These are phyloP conservation scores for Cyprinodon tularosa DNA, from an alignment of 2,113 vertebrate genomes.

Conservation along the genomic window DNA sequence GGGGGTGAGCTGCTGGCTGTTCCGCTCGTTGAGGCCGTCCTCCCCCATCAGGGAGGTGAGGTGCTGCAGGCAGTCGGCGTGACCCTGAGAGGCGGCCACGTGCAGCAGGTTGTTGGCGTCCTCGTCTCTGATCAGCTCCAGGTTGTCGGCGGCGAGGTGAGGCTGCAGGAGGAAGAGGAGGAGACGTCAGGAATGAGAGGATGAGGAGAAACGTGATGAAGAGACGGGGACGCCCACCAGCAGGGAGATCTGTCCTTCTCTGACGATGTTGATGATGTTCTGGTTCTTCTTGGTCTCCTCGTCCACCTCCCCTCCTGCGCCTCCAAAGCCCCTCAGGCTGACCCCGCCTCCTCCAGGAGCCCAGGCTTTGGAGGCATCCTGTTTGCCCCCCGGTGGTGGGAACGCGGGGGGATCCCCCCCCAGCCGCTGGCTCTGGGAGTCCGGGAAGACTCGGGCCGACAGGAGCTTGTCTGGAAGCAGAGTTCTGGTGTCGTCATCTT, in stretches of 20 bases:
- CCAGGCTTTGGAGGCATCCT: conserved; percentile 78
- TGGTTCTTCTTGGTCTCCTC: conserved; percentile 91
- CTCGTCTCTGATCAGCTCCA: conserved; percentile 93
- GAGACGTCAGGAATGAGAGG: background rate
- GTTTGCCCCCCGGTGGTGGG: conserved; percentile 75
- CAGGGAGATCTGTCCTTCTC: conserved; percentile 95
- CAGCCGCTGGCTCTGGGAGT: conserved; percentile 77
- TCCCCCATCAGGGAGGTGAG: conserved; percentile 98
- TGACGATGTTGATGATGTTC: conserved; percentile 96
- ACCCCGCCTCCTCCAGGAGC: conserved; percentile 48
- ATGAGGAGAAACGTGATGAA: background rate
- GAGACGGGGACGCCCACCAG: conserved; percentile 81
- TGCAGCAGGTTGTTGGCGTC: conserved; percentile 94
- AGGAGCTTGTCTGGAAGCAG: conserved; percentile 80
- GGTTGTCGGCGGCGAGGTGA: conserved; percentile 93
- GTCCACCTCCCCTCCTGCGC: conserved; percentile 65
- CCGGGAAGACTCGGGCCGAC: conserved; percentile 81
- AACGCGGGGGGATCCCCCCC: conserved; percentile 79
- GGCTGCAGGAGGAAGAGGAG: conserved; percentile 77
- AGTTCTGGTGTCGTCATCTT: background rate
- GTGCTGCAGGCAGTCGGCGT: conserved; percentile 94
- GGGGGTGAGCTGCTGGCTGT: conserved; percentile 90
- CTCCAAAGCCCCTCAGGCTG: conserved; percentile 72
- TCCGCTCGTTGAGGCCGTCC: conserved; percentile 93
- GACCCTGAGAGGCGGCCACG: conserved; percentile 89